Conservation (phyloP, 2,888 invertebrate genomes). For the Drosophila maculinotata region DNA sequence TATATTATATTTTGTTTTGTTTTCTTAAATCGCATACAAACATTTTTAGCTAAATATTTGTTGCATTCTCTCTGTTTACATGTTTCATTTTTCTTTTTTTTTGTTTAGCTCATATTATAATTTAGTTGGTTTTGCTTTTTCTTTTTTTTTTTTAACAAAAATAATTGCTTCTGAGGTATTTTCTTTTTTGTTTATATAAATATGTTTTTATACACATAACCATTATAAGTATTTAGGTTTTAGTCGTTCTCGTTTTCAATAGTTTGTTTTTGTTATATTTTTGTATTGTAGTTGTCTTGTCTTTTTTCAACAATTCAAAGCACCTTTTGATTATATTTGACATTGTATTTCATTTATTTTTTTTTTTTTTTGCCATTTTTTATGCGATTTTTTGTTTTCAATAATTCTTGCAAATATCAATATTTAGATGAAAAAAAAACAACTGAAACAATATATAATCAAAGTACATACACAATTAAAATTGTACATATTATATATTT, state of each 20-base stretch:
- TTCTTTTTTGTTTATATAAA: conserved; percentile 77
- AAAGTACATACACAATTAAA: conserved; percentile 50
- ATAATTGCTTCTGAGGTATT: conserved; percentile 83
- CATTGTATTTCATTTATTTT: conserved; percentile 55
- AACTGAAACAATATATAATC: conserved; percentile 69
- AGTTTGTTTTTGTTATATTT: conserved; percentile 55
- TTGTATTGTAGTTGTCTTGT: conserved; percentile 70
- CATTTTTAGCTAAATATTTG: conserved; percentile 38
- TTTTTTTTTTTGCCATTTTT: conserved; percentile 39
- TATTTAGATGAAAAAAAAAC: conserved; percentile 39
- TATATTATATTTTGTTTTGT: conserved; percentile 28
- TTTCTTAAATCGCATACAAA: conserved; percentile 41
- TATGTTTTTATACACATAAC: conserved; percentile 71
- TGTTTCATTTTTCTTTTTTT: conserved; percentile 38
- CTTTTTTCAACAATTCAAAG: conserved; percentile 82
- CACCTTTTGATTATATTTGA: conserved; percentile 83
- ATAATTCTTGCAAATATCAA: conserved; percentile 45
- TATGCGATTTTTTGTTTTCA: conserved; percentile 37
- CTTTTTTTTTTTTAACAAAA: conserved; percentile 73
- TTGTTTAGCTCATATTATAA: conserved; percentile 62
- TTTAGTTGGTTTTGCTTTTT: conserved; percentile 61
- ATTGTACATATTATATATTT: conserved; percentile 29
- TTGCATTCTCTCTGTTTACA: conserved; percentile 41
- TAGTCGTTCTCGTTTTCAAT: conserved; percentile 68
- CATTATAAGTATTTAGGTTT: conserved; percentile 75